Evolutionary conservation across 2,797 vertebrate species (phyloP), one percentile per base, ranked within the genome.

Genomic region (Pangasius sanitwongsei): DNA sequence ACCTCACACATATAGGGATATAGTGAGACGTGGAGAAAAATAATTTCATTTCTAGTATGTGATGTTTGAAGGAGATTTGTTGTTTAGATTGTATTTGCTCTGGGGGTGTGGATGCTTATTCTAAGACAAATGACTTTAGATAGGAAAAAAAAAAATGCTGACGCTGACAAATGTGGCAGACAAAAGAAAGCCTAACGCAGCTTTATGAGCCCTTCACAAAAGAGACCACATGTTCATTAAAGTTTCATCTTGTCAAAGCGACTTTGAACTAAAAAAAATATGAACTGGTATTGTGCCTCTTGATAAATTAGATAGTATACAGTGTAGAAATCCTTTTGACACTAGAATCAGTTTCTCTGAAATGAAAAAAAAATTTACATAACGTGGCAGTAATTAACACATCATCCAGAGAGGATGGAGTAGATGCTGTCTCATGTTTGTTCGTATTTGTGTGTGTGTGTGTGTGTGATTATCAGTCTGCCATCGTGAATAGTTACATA

Each of bases 331-430:
- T 57, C 11, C 16, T 65, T 80, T 63, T 69, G 48, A 86, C 1
- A 25, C 77, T 11, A 13, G 1, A 41, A 83, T 63, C 34, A 83
- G 50, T 50, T 70, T 87, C 84, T 28, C 57, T 84, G 31, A 70
- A 86, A 89, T 86, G 28, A 70, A 59, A 11, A 53, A 75, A 48
- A 63, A 86, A 87, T 37, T 88, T n/a, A 83, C 37, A 87, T 77
- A 87, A 84, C 65, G 50, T 86, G 82, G 83, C 86, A 84, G 80
- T 91, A 90, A 93, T 92, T 92, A 89, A 92, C 91, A 90, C 90
- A 92, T 93, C 91, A 89, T 31, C 69, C 74, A 59, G 72, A 59
- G n/a, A 87, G 87, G 83, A 85, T 89, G 88, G 61, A 78, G 59
- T 65, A 82, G 85, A 88, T 91, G 92, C 81, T 59, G 61, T 87